Conservation (phyloP, 2,113 vertebrate species). For the Dromas ardeola region DNA sequence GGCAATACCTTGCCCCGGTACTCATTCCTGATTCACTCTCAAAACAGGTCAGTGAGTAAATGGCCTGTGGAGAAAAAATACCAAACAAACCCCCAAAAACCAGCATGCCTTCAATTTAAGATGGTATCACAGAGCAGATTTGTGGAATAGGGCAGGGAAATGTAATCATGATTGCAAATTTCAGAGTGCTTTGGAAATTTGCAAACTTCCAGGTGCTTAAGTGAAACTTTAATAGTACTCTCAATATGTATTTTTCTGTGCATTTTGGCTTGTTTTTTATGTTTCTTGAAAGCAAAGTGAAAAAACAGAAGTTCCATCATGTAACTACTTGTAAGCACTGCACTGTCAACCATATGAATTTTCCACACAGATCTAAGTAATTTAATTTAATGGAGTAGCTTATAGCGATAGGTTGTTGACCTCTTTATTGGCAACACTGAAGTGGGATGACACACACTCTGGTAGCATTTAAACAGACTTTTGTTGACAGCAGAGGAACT, state of each 20-base stretch:
- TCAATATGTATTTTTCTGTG: neutral
- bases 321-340: neutral
- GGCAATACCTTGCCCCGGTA: neutral
- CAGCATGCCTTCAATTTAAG: neutral
- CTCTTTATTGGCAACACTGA: neutral
- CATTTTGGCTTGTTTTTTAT: neutral
- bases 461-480: slow-evolving; percentile 10
- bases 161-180: neutral
- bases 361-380: slow-evolving; percentile 17
- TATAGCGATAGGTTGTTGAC: neutral
- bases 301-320: slow-evolving; percentile 21
- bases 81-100: neutral
- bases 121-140: neutral
- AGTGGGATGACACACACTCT: slow-evolving; percentile 13
- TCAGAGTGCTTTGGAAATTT: neutral
- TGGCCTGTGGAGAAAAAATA: neutral
- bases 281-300: slow-evolving; percentile 12
- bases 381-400: neutral
- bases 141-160: neutral
- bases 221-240: neutral
- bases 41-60: neutral
- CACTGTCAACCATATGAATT: neutral
- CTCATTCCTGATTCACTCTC: neutral
- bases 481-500: slow-evolving; percentile 14
- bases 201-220: neutral